Evolutionary conservation across 2,888 invertebrate genomes (phyloP).

Genomic region (Agapostemon virescens): DNA sequence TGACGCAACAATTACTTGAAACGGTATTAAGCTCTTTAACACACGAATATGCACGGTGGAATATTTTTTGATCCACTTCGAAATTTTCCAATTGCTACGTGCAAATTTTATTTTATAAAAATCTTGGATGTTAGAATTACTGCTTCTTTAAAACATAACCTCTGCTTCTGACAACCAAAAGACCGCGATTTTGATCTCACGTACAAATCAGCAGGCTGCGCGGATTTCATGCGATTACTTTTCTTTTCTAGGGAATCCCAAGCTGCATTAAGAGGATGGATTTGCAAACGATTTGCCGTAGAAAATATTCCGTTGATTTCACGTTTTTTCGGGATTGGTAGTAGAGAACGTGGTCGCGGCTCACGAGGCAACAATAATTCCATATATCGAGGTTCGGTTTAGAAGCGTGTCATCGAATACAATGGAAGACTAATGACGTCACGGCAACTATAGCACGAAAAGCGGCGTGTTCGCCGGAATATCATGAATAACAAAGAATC

Average conservation of each 20-base stretch:
- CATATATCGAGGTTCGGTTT: constrained; percentile 48
- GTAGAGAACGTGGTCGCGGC: constrained; percentile 5
- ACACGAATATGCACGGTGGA: too few species aligned
- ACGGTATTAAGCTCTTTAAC: too few species aligned
- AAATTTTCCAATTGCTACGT: too few species aligned
- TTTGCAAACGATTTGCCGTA: neutral
- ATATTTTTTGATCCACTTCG: too few species aligned
- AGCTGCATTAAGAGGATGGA: neutral
- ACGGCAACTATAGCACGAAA: constrained; percentile 45
- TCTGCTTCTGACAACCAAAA: too few species aligned
- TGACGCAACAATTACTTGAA: too few species aligned
- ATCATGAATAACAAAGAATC: constrained; percentile 57
- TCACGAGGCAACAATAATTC: constrained; percentile 49
- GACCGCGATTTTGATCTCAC: too few species aligned
- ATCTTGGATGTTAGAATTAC: too few species aligned
- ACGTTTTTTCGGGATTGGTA: neutral
- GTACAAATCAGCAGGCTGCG: too few species aligned
- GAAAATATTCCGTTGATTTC: neutral
- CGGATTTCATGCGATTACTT: too few species aligned
- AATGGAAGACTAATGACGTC: constrained; percentile 56
- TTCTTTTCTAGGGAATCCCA: neutral
- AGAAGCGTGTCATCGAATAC: constrained; percentile 54
- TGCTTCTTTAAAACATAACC: too few species aligned
- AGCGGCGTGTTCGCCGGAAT: constrained; percentile 50
- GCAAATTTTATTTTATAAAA: too few species aligned